Evolutionary conservation across 2,113 vertebrate species (phyloP).

Genomic region (Mohoua ochrocephala): DNA sequence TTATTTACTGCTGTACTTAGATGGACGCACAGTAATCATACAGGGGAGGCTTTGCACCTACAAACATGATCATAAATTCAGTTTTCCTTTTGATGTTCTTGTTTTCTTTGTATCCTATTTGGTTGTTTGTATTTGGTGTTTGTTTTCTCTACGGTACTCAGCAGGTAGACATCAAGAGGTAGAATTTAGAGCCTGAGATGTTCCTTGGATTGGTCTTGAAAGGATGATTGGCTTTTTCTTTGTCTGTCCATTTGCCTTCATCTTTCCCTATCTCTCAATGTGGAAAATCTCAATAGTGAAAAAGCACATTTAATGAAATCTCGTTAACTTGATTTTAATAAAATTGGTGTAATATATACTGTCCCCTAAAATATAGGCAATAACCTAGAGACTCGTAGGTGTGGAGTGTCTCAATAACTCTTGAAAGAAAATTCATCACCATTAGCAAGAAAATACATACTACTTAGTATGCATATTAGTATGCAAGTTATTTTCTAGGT

Average conservation of each 20-base stretch:
- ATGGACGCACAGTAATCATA: not conserved
- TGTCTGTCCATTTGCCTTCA: not conserved
- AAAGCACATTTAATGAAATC: not conserved
- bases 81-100: not conserved
- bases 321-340: not conserved
- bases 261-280: not conserved
- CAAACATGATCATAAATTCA: not conserved
- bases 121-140: not conserved
- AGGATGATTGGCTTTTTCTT: not conserved
- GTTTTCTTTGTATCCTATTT: not conserved
- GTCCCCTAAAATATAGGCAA: not conserved
- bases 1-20: not conserved
- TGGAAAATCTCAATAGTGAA: not conserved
- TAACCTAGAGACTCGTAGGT: not conserved
- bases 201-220: not conserved
- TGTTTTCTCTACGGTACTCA: not conserved
- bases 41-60: not conserved
- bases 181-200: not conserved
- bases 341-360: not conserved
- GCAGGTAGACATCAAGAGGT: not conserved
- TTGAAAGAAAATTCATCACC: not conserved
- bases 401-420: not conserved
- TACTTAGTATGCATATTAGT: not conserved
- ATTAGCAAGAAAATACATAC: not conserved
- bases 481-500: not conserved